Evolutionary conservation across 1,140 invertebrate species (phyloP).

Genomic region (Frieseomelitta varia): DNA sequence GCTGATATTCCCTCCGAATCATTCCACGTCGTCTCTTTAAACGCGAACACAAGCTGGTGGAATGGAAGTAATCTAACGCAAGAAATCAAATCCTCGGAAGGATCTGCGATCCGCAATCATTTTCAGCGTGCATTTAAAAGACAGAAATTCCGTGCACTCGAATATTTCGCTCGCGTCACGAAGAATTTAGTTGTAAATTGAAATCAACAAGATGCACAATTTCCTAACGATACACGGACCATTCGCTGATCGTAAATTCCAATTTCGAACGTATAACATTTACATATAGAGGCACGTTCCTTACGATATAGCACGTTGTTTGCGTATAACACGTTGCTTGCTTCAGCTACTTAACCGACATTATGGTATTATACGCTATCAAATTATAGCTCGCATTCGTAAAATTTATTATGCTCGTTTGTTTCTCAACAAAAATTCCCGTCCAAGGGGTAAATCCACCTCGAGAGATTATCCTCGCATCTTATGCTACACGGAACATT

Average conservation of each 20-base stretch:
- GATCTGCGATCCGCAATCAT: not conserved
- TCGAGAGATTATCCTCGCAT: not conserved
- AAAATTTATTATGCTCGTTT: constrained; percentile 35
- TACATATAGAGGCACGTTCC: not conserved
- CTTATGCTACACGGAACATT: not conserved
- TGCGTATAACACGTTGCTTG: constrained; percentile 2
- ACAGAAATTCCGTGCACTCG: not conserved
- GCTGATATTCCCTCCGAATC: constrained; percentile 21
- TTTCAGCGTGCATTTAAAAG: too few relatives aligned
- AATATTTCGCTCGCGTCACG: not conserved
- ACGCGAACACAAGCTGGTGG: not conserved
- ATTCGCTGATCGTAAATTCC: constrained; percentile 14
- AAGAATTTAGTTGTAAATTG: constrained; percentile 15
- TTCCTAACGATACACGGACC: not conserved
- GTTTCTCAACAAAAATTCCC: constrained; percentile 38
- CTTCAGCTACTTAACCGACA: constrained; percentile 30
- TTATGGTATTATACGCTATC: constrained; percentile 29
- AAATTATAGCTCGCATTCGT: constrained; percentile 16
- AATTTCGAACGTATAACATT: constrained; percentile 23
- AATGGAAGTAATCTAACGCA: not conserved
- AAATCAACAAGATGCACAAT: not conserved
- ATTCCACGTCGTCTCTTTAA: not conserved
- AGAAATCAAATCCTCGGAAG: not conserved
- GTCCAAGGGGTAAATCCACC: constrained; percentile 20
- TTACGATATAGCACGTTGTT: too few relatives aligned